Percentiles rank a stretch among this genome's conserved stretches.
Evolutionary conservation across 2,113 vertebrate species (phyloP).

Genomic region (Rhabdornis inornatus): DNA sequence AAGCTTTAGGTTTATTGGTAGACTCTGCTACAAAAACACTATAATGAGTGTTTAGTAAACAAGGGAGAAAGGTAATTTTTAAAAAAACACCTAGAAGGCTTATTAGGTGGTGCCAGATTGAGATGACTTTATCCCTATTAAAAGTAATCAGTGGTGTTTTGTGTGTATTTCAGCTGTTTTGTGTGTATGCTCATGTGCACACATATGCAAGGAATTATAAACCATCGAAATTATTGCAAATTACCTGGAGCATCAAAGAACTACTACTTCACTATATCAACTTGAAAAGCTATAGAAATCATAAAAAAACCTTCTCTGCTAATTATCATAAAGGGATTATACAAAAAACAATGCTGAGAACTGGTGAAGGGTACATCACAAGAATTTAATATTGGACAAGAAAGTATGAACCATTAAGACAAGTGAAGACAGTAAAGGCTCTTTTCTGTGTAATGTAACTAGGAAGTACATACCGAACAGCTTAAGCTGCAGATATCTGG

Average conservation of each 20-base stretch:
- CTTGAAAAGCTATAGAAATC: background rate
- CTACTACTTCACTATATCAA: background rate
- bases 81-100: background rate
- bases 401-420: background rate
- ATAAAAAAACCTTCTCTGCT: background rate
- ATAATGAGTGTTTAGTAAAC: background rate
- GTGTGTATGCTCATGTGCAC: background rate
- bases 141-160: background rate
- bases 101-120: background rate
- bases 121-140: background rate
- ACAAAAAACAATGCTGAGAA: background rate
- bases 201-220: background rate
- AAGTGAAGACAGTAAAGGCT: background rate
- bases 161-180: background rate
- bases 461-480: background rate
- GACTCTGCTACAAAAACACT: background rate
- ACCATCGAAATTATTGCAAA: background rate
- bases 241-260: background rate
- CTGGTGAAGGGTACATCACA: background rate
- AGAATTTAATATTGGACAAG: background rate
- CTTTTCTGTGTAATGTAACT: background rate
- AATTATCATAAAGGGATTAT: background rate
- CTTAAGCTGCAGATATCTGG: background rate
- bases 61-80: background rate
- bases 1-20: background rate